Percentiles rank a stretch among this genome's conserved stretches.
Evolutionary conservation across 2,888 invertebrate species (phyloP).

Genomic region (Hypolimnas misippus): DNA sequence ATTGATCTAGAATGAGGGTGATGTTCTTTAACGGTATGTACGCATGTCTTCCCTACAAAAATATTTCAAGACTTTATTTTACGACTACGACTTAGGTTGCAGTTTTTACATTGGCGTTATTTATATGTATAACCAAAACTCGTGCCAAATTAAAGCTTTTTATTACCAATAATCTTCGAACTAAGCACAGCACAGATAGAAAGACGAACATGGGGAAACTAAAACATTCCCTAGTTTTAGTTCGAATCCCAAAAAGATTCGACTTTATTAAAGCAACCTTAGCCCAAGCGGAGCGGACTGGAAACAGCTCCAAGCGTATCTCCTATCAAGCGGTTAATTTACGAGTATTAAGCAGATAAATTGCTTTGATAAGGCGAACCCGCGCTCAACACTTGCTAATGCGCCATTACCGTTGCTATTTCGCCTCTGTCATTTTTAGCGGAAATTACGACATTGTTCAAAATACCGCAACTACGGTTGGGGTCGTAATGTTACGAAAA

Average conservation of each 20-base stretch:
- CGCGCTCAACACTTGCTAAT: constrained; percentile 35
- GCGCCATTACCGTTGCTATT: constrained; percentile 25
- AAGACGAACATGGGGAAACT: too few species aligned
- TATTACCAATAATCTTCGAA: too few species aligned
- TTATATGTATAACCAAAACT: too few species aligned
- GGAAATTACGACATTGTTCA: constrained; percentile 24
- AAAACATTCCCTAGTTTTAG: too few species aligned
- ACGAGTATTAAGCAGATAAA: constrained; percentile 35
- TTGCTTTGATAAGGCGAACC: constrained; percentile 26
- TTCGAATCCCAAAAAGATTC: background rate
- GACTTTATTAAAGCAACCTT: background rate
- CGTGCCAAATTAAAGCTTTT: too few species aligned
- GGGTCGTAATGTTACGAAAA: constrained; percentile 6
- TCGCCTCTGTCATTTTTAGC: constrained; percentile 19
- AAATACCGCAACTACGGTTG: background rate
- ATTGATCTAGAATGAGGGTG: too few species aligned
- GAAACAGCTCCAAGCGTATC: constrained; percentile 23
- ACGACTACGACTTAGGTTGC: too few species aligned
- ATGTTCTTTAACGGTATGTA: too few species aligned
- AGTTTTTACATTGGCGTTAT: too few species aligned
- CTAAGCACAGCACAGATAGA: too few species aligned
- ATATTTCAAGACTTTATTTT: too few species aligned
- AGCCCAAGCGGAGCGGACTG: background rate
- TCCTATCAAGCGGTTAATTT: constrained; percentile 29
- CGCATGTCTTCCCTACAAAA: too few species aligned